Evolutionary conservation across 2,797 vertebrate genomes (phyloP).

Genomic region (Avahi laniger): DNA sequence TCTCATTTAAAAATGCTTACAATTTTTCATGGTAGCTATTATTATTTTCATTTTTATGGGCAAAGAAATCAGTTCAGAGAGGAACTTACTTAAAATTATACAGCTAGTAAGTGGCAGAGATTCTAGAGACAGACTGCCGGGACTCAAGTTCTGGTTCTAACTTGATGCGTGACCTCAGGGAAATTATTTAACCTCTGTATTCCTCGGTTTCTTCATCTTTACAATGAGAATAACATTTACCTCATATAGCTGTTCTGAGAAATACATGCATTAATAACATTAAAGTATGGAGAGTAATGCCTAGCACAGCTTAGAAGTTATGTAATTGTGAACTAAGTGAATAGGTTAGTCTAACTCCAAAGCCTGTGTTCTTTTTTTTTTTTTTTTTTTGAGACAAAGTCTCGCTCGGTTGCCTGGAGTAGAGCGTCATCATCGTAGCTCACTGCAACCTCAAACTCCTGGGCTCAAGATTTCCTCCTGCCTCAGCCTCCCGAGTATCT

Average conservation of each 20-base stretch:
- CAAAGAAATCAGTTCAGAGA: slow-evolving; percentile 39
- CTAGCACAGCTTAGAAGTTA: background rate
- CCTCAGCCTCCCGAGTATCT: too few relatives aligned
- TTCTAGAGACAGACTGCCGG: background rate
- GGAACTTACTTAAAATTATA: slow-evolving; percentile 34
- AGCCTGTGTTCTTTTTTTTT: background rate
- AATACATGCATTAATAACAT: background rate
- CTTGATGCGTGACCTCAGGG: background rate
- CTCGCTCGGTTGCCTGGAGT: too few relatives aligned
- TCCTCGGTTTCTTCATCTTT: slow-evolving; percentile 27
- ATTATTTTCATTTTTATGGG: background rate
- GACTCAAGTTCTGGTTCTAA: background rate
- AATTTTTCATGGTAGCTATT: background rate
- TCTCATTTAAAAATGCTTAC: background rate
- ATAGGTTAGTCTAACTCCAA: background rate
- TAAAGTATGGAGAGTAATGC: background rate
- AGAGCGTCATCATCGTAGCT: too few relatives aligned
- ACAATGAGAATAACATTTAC: background rate
- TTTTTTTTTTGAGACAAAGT: too few relatives aligned
- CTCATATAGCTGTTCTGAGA: background rate
- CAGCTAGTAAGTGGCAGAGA: background rate
- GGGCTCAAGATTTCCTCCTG: too few relatives aligned
- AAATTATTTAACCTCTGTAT: slow-evolving; percentile 2
- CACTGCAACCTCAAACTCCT: too few relatives aligned
- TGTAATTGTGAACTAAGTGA: background rate